A percentile compares a stretch with the other conserved stretches of the same genome.
phyloP scores from a whole-genome alignment of 2,888 invertebrate genomes.

The Xestia c-nigrum region DNA sequence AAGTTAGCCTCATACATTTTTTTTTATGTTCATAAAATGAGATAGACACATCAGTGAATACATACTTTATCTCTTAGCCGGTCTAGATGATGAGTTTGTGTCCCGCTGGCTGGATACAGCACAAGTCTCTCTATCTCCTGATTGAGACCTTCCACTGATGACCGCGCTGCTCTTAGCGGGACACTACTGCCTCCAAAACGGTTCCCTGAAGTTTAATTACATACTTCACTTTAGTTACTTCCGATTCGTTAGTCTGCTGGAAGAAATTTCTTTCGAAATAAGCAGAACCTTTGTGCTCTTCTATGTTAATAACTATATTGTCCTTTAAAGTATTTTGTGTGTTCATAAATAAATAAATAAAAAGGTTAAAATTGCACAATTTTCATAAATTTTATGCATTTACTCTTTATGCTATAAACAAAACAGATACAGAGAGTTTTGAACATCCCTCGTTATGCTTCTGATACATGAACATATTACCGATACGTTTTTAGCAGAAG shows the following conservation, averaged over 20 bases:
- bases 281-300: too few species aligned
- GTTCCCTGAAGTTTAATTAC: constrained; percentile 78
- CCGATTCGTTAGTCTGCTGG: neutral
- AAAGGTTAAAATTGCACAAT: neutral
- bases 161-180: constrained; percentile 93
- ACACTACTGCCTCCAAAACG: constrained; percentile 86
- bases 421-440: neutral
- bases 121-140: constrained; percentile 96
- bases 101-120: constrained; percentile 89
- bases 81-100: constrained; percentile 87
- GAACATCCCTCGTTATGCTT: neutral
- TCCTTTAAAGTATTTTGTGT: too few species aligned
- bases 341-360: too few species aligned
- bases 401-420: too few species aligned
- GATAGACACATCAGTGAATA: neutral
- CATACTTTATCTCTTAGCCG: constrained; percentile 92
- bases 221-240: neutral
- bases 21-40: neutral
- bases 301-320: too few species aligned
- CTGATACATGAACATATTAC: neutral
- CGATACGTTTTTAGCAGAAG: neutral
- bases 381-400: too few species aligned
- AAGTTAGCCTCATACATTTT: neutral
- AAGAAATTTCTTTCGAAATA: too few species aligned
- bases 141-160: constrained; percentile 96